Conservation (phyloP, 2,888 invertebrate genomes). For the Lomographa bimaculata region DNA sequence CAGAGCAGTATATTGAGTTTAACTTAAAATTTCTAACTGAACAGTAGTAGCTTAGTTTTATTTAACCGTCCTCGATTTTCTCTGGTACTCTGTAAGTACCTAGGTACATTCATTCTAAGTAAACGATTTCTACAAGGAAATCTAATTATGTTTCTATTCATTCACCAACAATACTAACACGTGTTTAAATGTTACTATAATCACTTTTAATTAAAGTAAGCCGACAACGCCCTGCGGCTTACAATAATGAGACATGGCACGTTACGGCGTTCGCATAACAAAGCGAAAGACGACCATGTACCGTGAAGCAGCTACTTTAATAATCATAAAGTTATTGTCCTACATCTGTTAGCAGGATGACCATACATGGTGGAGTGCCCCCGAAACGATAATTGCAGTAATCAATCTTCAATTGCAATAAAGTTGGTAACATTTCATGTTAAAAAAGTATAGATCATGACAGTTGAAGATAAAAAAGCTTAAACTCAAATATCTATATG, state of each 20-base stretch:
- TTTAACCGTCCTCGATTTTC: too few relatives aligned
- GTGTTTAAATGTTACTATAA: slow-evolving; percentile 12
- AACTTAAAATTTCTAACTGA: too few relatives aligned
- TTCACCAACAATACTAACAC: slow-evolving; percentile 13
- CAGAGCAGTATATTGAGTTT: too few relatives aligned
- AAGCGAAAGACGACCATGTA: slow-evolving; percentile 24
- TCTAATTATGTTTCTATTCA: slow-evolving; percentile 13
- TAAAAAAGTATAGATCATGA: too few relatives aligned
- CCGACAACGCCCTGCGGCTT: slow-evolving; percentile 10
- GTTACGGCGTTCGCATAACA: slow-evolving; percentile 18
- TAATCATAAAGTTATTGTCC: slow-evolving; percentile 27
- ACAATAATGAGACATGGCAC: slow-evolving; percentile 31
- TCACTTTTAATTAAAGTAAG: slow-evolving; percentile 14
- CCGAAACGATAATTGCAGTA: too few relatives aligned
- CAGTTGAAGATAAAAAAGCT: too few relatives aligned
- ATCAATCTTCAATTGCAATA: too few relatives aligned
- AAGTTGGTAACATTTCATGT: too few relatives aligned
- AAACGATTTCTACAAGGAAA: slow-evolving; percentile 4
- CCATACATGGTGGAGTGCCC: slow-evolving; percentile 24
- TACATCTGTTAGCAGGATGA: slow-evolving; percentile 23
- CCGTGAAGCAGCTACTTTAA: slow-evolving; percentile 44
- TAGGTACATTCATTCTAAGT: slow-evolving; percentile 2
- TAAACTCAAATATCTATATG: too few relatives aligned
- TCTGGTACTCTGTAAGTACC: too few relatives aligned
- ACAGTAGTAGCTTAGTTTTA: too few relatives aligned